These are phyloP conservation scores for Mastomys coucha DNA, from an alignment of 2,113 vertebrate species.

Conservation along the genomic window DNA sequence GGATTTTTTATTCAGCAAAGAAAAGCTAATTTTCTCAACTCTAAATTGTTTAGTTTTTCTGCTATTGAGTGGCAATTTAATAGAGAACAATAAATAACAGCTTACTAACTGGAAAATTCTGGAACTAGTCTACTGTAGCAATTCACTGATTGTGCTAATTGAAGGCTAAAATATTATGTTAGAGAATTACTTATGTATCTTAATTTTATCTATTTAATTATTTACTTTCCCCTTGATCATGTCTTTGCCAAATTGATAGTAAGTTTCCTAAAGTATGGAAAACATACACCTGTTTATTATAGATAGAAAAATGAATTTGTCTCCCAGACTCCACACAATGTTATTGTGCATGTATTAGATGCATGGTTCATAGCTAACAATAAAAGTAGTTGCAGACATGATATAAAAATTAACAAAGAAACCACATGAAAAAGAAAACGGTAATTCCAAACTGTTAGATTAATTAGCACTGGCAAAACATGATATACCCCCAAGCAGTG, in stretches of 20 bases:
- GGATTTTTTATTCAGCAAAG: neutral
- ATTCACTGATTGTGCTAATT: neutral
- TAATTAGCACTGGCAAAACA: slow-evolving; percentile 72
- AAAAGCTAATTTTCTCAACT: neutral
- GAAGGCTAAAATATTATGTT: neutral
- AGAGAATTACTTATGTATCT: slow-evolving; percentile 1
- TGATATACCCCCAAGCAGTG: slow-evolving; percentile 58
- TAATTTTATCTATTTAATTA: neutral
- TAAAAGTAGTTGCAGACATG: neutral
- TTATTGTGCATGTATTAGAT: neutral
- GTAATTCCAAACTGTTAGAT: slow-evolving; percentile 60
- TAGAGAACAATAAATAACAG: neutral
- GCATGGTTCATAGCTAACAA: slow-evolving; percentile 8
- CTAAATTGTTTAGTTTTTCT: neutral
- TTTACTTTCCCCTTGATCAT: neutral
- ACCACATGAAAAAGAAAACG: slow-evolving; percentile 36
- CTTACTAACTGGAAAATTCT: neutral
- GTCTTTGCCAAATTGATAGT: neutral
- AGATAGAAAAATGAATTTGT: slow-evolving; percentile 13
- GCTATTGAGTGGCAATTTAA: neutral
- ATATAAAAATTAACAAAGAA: slow-evolving; percentile 59
- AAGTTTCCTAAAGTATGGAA: neutral
- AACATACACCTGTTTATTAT: neutral
- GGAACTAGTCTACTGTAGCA: neutral
- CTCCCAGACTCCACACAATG: neutral